These are phyloP conservation scores for Chelonia mydas DNA, from an alignment of 2,797 vertebrate species.

Conservation along the genomic window DNA sequence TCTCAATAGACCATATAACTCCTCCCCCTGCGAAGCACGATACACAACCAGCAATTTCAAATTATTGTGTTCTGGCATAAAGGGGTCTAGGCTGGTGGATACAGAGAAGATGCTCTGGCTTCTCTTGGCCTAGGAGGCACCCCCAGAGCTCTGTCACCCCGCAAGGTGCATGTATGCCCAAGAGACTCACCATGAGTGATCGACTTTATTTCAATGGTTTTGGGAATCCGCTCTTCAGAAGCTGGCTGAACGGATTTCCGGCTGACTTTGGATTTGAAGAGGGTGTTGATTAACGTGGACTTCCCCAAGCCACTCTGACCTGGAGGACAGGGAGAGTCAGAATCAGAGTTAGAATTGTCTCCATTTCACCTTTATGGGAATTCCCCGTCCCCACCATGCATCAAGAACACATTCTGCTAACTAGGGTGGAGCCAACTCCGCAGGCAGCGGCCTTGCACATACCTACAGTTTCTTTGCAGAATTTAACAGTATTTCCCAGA, in stretches of 20 bases:
- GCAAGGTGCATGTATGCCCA: neutral
- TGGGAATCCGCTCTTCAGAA: constrained; percentile 92
- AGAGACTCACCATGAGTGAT: constrained; percentile 90
- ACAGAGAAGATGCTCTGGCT: neutral
- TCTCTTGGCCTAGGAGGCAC: neutral
- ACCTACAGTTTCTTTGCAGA: neutral
- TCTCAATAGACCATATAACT: neutral
- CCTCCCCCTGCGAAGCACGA: neutral
- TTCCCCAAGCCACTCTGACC: constrained; percentile 97
- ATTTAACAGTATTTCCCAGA: neutral
- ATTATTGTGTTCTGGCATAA: neutral
- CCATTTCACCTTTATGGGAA: neutral
- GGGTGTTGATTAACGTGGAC: constrained; percentile 97
- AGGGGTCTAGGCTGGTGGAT: neutral
- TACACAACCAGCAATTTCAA: accelerated
- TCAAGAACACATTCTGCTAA: accelerated
- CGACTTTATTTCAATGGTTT: constrained; percentile 97
- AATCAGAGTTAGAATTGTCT: constrained; percentile 6
- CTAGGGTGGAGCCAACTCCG: neutral
- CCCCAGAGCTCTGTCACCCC: neutral
- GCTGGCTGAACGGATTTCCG: constrained; percentile 90
- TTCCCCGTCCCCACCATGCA: neutral
- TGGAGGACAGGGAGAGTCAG: constrained; percentile 70
- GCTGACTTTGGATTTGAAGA: constrained; percentile 99
- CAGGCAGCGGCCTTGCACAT: neutral